Evolutionary conservation across 2,113 vertebrate genomes (phyloP).

Genomic region (Gorsachius goisagi): DNA sequence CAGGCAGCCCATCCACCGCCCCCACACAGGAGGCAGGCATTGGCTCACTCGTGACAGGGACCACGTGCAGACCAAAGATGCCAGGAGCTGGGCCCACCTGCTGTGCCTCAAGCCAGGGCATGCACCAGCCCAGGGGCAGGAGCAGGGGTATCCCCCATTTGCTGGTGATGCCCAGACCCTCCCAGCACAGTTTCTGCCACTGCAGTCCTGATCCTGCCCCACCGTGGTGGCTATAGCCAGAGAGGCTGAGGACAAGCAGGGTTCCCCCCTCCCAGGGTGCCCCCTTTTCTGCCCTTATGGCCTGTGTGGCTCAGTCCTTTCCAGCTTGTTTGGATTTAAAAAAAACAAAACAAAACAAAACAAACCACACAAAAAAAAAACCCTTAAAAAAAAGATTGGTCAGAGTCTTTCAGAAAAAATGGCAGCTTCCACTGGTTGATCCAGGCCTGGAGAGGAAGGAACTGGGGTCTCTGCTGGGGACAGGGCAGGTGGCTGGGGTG

Average conservation of each 20-base stretch:
- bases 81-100: neutral
- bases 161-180: neutral
- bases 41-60: neutral
- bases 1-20: neutral
- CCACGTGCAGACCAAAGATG: neutral
- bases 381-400: neutral
- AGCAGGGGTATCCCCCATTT: neutral
- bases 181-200: neutral
- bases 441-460: neutral
- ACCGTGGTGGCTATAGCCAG: neutral
- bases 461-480: neutral
- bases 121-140: neutral
- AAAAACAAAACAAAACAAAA: neutral
- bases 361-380: no score
- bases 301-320: neutral
- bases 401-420: neutral
- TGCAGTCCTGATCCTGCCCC: neutral
- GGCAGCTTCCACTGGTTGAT: neutral
- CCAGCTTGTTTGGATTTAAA: neutral
- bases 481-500: neutral
- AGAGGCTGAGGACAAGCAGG: neutral
- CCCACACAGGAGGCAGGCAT: neutral
- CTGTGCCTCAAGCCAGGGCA: neutral
- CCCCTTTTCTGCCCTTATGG: neutral
- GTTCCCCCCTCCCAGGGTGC: neutral